Conservation (phyloP, 1,140 invertebrate species). For the Linepithema humile region DNA sequence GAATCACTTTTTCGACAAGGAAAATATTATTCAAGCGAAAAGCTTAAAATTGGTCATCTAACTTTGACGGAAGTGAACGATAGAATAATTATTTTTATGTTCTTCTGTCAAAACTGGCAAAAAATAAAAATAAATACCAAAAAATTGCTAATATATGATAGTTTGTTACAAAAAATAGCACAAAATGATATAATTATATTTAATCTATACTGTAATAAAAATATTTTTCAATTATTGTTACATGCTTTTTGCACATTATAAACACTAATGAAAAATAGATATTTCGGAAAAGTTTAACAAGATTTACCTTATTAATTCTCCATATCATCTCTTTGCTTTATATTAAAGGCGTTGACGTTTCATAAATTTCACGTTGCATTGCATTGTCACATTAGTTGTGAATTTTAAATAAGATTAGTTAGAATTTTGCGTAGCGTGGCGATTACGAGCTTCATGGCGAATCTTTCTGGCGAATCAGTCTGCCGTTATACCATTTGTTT, state of each 20-base stretch:
- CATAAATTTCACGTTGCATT: neutral
- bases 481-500: slow-evolving; percentile 57
- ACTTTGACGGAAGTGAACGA: too few relatives aligned
- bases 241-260: too few relatives aligned
- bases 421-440: slow-evolving; percentile 23
- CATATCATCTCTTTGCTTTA: neutral
- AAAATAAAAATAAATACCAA: too few relatives aligned
- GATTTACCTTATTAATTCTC: slow-evolving; percentile 4
- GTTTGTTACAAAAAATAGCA: too few relatives aligned
- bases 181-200: too few relatives aligned
- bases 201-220: too few relatives aligned
- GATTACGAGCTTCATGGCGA: slow-evolving; percentile 38
- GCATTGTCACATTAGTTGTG: neutral
- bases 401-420: slow-evolving; percentile 22
- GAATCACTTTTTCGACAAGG: neutral
- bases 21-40: too few relatives aligned
- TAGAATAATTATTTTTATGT: too few relatives aligned
- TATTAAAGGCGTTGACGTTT: neutral
- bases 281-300: neutral
- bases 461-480: slow-evolving; percentile 54
- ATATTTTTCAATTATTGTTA: too few relatives aligned
- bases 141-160: too few relatives aligned
- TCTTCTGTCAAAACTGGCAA: too few relatives aligned
- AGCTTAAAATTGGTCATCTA: too few relatives aligned
- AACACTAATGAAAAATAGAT: neutral